These are phyloP conservation scores for Bagarius yarrelli DNA, from an alignment of 2,113 vertebrate genomes.

Conservation along the genomic window DNA sequence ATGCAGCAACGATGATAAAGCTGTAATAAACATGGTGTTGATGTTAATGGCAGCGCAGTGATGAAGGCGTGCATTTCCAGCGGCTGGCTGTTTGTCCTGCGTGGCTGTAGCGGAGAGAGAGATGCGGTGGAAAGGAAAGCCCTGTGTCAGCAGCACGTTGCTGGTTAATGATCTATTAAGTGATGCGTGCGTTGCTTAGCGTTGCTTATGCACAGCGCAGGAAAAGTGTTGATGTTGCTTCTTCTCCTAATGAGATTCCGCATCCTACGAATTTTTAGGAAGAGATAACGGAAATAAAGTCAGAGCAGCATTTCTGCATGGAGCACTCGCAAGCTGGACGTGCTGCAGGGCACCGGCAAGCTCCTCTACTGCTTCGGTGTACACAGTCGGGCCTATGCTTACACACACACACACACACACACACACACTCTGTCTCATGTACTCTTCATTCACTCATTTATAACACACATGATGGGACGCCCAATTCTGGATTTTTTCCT, in stretches of 20 bases:
- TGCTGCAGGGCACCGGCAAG: neutral
- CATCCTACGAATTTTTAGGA: slow-evolving; percentile 83
- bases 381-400: neutral
- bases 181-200: slow-evolving; percentile 75
- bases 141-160: slow-evolving; percentile 78
- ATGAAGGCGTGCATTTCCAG: neutral
- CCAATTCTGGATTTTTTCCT: neutral
- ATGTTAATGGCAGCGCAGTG: neutral
- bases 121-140: slow-evolving; percentile 71
- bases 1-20: neutral
- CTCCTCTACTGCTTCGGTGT: neutral
- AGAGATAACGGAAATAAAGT: slow-evolving; percentile 81
- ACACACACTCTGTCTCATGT: neutral
- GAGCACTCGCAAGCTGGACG: slow-evolving; percentile 61
- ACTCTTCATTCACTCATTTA: neutral
- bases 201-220: slow-evolving; percentile 79
- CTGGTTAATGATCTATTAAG: slow-evolving; percentile 90
- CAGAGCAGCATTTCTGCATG: slow-evolving; percentile 72
- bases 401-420: neutral
- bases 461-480: neutral
- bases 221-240: slow-evolving; percentile 84
- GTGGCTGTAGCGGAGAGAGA: slow-evolving; percentile 64
- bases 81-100: slow-evolving; percentile 2
- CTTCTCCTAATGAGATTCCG: slow-evolving; percentile 79
- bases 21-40: slow-evolving; percentile 27